Evolutionary conservation across 2,888 invertebrate species (phyloP).

Genomic region (Drosophila emarginata): DNA sequence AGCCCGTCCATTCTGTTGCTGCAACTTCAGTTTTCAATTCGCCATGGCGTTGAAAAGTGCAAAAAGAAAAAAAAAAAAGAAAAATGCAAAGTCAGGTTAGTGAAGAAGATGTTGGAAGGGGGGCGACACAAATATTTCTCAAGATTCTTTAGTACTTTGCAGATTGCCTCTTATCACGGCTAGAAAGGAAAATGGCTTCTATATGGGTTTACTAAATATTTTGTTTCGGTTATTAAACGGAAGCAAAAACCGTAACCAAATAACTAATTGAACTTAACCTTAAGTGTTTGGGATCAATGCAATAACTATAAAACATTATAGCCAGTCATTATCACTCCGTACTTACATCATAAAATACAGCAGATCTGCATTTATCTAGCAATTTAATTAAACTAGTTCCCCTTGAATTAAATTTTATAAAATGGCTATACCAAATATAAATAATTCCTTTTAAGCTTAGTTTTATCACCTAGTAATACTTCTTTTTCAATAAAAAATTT

Average conservation of each 20-base stretch:
- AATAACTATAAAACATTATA: too few species aligned
- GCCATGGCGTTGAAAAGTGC: conserved; percentile 60
- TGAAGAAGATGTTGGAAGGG: background rate
- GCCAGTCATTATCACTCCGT: too few species aligned
- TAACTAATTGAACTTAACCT: too few species aligned
- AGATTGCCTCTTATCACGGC: too few species aligned
- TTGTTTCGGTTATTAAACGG: background rate
- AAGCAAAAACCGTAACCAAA: background rate
- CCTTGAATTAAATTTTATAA: background rate
- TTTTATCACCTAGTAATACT: background rate
- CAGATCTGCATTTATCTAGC: background rate
- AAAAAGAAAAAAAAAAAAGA: conserved; percentile 37
- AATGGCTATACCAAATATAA: too few species aligned
- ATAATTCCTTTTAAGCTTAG: background rate
- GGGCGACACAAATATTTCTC: conserved; percentile 20
- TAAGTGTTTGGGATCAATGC: too few species aligned
- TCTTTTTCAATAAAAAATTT: too few species aligned
- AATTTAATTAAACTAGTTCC: background rate
- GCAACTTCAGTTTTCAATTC: conserved; percentile 32
- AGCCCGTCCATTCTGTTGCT: background rate
- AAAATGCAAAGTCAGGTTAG: conserved; percentile 38
- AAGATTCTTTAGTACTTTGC: conserved; percentile 28
- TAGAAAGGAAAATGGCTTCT: too few species aligned
- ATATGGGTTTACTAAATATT: background rate
- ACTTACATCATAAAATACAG: background rate